Evolutionary conservation across 2,113 vertebrate genomes (phyloP).

Genomic region (Crotalus helleri): DNA sequence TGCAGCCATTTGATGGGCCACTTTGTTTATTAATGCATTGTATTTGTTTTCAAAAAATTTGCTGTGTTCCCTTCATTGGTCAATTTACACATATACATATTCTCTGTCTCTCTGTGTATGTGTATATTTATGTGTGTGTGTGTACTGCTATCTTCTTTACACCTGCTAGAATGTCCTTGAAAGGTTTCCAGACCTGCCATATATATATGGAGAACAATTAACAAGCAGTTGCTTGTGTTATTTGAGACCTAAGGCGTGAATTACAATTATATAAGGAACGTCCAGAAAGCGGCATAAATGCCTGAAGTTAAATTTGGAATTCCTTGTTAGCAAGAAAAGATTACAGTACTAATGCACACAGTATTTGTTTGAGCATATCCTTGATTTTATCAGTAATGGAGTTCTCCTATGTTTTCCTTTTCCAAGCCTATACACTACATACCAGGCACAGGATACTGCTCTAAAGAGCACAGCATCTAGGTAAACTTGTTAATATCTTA

Average conservation of each 20-base stretch:
- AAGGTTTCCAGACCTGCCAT: too few species aligned
- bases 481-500: not conserved
- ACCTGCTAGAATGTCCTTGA: too few species aligned
- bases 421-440: not conserved
- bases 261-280: not conserved
- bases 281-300: not conserved
- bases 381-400: not conserved
- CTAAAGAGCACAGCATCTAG: not conserved
- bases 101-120: not conserved
- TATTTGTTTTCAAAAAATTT: not conserved
- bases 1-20: not conserved
- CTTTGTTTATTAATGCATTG: not conserved
- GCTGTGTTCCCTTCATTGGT: not conserved
- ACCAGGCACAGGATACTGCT: not conserved
- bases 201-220: not conserved
- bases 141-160: too few species aligned
- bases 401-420: not conserved
- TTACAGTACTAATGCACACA: not conserved
- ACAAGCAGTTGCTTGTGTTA: not conserved
- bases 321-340: not conserved
- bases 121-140: not conserved
- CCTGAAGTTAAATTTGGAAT: not conserved
- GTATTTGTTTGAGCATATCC: not conserved
- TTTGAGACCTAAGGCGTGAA: not conserved
- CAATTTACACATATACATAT: not conserved